Evolutionary conservation across 2,888 invertebrate species (phyloP).

Genomic region (Polyploca ridens): DNA sequence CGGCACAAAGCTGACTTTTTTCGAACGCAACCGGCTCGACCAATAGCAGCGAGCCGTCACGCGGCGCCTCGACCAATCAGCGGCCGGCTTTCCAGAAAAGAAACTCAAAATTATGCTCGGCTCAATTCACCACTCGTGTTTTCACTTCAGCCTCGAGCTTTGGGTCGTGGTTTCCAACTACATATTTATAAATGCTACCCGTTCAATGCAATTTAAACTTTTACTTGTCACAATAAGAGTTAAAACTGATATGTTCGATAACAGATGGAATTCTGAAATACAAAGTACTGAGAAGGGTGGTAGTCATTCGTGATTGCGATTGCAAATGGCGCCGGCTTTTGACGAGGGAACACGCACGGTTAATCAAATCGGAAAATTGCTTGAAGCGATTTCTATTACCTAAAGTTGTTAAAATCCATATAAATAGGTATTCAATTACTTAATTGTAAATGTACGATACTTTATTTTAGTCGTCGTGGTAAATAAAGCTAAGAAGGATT

Average conservation of each 20-base stretch:
- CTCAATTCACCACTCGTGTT: constrained; percentile 66
- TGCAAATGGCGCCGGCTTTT: constrained; percentile 73
- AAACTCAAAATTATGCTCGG: constrained; percentile 75
- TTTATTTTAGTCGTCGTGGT: too few species aligned
- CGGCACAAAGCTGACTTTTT: constrained; percentile 74
- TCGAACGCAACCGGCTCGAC: constrained; percentile 55
- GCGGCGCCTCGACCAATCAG: constrained; percentile 69
- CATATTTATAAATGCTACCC: constrained; percentile 30
- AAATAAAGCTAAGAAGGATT: too few species aligned
- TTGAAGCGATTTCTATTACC: constrained; percentile 47
- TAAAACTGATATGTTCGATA: constrained; percentile 9
- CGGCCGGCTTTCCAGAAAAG: constrained; percentile 59
- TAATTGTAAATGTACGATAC: too few species aligned
- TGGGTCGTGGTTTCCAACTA: constrained; percentile 63
- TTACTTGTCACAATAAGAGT: constrained; percentile 36
- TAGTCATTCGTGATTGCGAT: constrained; percentile 69
- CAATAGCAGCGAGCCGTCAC: constrained; percentile 59
- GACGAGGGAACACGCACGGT: constrained; percentile 57
- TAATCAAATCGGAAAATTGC: constrained; percentile 68
- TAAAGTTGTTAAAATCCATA: constrained; percentile 6
- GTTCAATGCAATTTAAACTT: constrained; percentile 45
- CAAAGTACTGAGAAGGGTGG: constrained; percentile 27
- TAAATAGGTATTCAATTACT: neutral
- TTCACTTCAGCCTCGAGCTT: constrained; percentile 65
- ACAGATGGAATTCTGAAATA: neutral